Conservation (phyloP, 2,888 invertebrate genomes). For the Ashinkailepas kermadecensis region DNA sequence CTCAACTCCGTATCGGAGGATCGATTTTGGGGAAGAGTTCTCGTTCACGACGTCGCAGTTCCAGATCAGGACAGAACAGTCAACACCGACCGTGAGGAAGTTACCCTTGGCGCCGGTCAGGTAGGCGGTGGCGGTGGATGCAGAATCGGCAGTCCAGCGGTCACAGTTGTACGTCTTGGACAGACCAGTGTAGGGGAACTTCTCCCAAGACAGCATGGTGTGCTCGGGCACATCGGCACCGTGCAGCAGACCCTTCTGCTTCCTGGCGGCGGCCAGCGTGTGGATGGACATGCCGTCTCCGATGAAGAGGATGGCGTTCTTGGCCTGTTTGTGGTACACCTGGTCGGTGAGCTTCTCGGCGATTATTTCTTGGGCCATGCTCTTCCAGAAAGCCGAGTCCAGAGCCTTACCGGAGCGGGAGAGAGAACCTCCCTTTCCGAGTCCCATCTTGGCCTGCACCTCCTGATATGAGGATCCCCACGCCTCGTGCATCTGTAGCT, state of each 20-base stretch:
- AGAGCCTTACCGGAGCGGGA: background rate
- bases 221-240: slow-evolving; percentile 3
- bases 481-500: background rate
- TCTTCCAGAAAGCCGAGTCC: background rate
- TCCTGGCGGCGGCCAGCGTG: background rate
- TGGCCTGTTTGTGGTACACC: background rate
- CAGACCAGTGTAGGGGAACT: background rate
- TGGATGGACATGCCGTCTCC: slow-evolving; percentile 11
- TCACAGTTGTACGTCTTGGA: too few species aligned
- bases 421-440: background rate
- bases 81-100: too few species aligned
- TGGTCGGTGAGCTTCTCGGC: too few species aligned
- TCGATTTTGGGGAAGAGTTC: too few species aligned
- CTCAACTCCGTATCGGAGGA: too few species aligned
- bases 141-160: too few species aligned
- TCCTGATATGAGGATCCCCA: background rate
- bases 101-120: too few species aligned
- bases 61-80: too few species aligned
- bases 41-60: too few species aligned
- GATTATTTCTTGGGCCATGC: background rate
- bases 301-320: slow-evolving; percentile 7
- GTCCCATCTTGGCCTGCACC: background rate
- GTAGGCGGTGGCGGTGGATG: too few species aligned
- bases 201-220: slow-evolving; percentile 10
- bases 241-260: background rate